Conservation (phyloP, 2,797 vertebrate genomes). For the Fundulus diaphanus region DNA sequence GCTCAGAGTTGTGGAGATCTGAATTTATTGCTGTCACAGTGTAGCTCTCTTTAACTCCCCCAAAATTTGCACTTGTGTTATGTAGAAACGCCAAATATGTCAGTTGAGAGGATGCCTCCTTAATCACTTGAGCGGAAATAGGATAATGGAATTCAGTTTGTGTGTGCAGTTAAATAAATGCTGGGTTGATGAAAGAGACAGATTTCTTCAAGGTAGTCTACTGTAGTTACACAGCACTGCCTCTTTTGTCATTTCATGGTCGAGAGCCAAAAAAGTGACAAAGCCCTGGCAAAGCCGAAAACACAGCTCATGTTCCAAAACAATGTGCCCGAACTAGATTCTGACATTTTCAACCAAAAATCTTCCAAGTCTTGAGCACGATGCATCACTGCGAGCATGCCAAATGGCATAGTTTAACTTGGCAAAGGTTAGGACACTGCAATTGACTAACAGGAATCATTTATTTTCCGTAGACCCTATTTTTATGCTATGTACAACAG, state of each 20-base stretch:
- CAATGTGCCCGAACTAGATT: slow-evolving; percentile 34
- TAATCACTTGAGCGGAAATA: slow-evolving; percentile 7
- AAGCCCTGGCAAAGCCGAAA: slow-evolving; percentile 46
- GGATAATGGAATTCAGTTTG: slow-evolving; percentile 27
- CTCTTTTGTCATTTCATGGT: slow-evolving; percentile 42
- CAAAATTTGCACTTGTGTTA: neutral
- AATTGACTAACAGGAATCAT: slow-evolving; percentile 33
- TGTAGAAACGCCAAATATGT: neutral
- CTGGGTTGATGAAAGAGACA: slow-evolving; percentile 22
- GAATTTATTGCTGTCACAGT: neutral
- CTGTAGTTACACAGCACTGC: slow-evolving; percentile 29
- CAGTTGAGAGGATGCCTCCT: neutral
- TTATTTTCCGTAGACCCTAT: neutral
- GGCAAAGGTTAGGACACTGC: slow-evolving; percentile 26
- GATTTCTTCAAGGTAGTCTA: slow-evolving; percentile 34
- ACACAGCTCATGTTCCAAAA: slow-evolving; percentile 32
- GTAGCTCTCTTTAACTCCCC: neutral
- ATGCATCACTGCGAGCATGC: slow-evolving; percentile 12
- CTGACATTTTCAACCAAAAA: slow-evolving; percentile 39
- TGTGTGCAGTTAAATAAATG: slow-evolving; percentile 31
- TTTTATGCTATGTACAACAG: neutral
- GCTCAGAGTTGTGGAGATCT: neutral
- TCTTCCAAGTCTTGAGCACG: slow-evolving; percentile 22
- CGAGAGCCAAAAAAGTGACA: slow-evolving; percentile 56
- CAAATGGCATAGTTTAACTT: slow-evolving; percentile 29